phyloP scores from a whole-genome alignment of 1,140 invertebrate species.

The Amphibalanus amphitrite region DNA sequence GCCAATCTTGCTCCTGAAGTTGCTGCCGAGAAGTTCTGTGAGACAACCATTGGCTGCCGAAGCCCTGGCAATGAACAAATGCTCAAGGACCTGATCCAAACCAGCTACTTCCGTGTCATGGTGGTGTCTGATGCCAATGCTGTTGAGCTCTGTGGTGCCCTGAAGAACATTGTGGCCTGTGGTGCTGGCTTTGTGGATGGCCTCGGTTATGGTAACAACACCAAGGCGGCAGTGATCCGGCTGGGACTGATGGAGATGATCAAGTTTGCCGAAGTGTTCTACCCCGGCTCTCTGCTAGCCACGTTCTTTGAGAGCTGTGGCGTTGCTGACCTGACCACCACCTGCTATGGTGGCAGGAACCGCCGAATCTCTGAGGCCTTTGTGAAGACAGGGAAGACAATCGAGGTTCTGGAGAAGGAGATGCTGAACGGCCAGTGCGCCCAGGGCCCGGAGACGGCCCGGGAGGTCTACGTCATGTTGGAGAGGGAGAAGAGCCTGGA shows the following conservation, averaged over 20 bases:
- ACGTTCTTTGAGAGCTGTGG: constrained; percentile 99
- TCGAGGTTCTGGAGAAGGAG: constrained; percentile 79
- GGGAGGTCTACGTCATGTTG: constrained; percentile 87
- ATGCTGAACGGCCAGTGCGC: constrained; percentile 96
- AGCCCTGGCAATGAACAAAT: constrained; percentile 54
- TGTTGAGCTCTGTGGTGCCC: constrained; percentile 94
- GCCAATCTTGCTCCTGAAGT: constrained; percentile 92
- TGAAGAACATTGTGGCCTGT: constrained; percentile 99
- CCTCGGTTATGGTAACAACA: constrained; percentile 86
- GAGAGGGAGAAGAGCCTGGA: constrained; percentile 67
- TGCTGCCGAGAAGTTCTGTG: constrained; percentile 93
- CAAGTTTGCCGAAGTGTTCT: constrained; percentile 77
- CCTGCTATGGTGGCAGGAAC: constrained; percentile 96
- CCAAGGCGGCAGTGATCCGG: constrained; percentile 95
- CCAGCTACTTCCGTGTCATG: constrained; percentile 86
- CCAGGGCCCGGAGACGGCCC: constrained; percentile 92
- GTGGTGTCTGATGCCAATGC: constrained; percentile 89
- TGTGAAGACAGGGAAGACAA: constrained; percentile 77
- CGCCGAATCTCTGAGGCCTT: constrained; percentile 87
- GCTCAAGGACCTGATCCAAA: constrained; percentile 81
- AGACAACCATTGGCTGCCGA: constrained; percentile 91
- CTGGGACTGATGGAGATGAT: constrained; percentile 97
- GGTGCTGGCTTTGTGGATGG: constrained; percentile 97
- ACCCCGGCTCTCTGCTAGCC: constrained; percentile 48
- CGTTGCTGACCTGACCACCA: constrained; percentile 95